phyloP scores from a whole-genome alignment of 1,140 invertebrate species.

The Drosophila pseudoananassae region DNA sequence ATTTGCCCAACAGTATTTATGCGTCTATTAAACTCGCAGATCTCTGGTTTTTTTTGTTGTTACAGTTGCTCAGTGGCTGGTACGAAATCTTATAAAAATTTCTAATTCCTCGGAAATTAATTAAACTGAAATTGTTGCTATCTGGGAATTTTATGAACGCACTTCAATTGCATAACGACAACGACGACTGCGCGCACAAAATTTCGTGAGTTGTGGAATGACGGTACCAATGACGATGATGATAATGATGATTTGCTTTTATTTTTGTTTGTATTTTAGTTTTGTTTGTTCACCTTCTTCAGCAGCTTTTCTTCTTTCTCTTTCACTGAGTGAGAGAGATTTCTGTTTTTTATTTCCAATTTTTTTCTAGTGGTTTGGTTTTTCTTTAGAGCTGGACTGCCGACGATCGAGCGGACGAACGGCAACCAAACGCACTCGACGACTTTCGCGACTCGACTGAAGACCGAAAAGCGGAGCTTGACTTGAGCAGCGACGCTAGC shows the following conservation, averaged over 20 bases:
- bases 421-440: conserved; percentile 77
- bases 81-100: conserved; percentile 16
- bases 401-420: conserved; percentile 55
- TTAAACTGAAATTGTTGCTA: conserved; percentile 51
- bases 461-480: conserved; percentile 38
- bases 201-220: conserved; percentile 34
- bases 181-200: conserved; percentile 64
- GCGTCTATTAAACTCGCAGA: conserved; percentile 46
- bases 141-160: conserved; percentile 59
- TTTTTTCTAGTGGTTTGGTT: conserved; percentile 20
- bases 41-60: not conserved
- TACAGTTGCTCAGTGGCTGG: conserved; percentile 7
- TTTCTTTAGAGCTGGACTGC: conserved; percentile 35
- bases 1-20: conserved; percentile 42
- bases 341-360: conserved; percentile 15
- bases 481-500: conserved; percentile 27
- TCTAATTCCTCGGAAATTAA: conserved; percentile 45
- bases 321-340: conserved; percentile 29
- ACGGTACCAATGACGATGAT: conserved; percentile 9
- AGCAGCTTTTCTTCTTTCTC: conserved; percentile 15
- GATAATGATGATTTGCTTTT: conserved; percentile 22
- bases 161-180: conserved; percentile 76
- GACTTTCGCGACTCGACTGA: conserved; percentile 83
- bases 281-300: conserved; percentile 37
- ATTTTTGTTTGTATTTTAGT: not conserved